These are phyloP conservation scores for Calcarius lapponicus DNA, from an alignment of 2,797 vertebrate genomes.

Conservation along the genomic window DNA sequence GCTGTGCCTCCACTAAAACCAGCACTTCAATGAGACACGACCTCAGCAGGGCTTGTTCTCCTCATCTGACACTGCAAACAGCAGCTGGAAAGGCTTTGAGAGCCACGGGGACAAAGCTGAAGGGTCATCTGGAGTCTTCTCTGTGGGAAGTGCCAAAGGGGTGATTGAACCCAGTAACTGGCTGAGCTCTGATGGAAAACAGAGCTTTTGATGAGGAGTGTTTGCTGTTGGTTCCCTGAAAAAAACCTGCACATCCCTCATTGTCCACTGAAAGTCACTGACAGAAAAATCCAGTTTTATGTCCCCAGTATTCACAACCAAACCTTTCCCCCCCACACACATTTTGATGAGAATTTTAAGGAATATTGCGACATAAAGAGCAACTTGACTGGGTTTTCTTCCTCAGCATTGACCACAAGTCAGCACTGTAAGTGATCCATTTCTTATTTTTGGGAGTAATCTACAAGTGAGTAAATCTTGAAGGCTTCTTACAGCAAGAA, in stretches of 20 bases:
- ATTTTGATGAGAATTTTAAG: neutral
- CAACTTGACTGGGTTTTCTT: neutral
- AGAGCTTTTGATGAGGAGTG: neutral
- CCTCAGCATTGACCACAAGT: accelerated
- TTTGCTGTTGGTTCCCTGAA: neutral
- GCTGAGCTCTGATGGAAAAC: neutral
- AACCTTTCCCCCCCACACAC: accelerated
- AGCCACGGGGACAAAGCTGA: neutral
- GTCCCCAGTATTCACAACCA: neutral
- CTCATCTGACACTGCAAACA: neutral
- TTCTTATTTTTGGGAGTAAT: neutral
- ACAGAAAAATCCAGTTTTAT: neutral
- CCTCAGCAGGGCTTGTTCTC: neutral
- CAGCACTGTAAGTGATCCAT: neutral
- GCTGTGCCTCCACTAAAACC: neutral
- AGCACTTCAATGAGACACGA: neutral
- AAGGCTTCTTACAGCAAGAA: neutral
- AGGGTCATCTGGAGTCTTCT: neutral
- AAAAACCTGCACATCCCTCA: neutral
- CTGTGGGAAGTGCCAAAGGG: neutral
- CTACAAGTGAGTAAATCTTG: neutral
- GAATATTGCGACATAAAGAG: neutral
- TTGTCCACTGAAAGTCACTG: neutral
- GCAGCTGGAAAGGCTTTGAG: neutral
- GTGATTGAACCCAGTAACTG: neutral